Evolutionary conservation across 2,797 vertebrate genomes (phyloP), one percentile per base, ranked within the genome.

Genomic region (Phoeniculus purpureus): DNA sequence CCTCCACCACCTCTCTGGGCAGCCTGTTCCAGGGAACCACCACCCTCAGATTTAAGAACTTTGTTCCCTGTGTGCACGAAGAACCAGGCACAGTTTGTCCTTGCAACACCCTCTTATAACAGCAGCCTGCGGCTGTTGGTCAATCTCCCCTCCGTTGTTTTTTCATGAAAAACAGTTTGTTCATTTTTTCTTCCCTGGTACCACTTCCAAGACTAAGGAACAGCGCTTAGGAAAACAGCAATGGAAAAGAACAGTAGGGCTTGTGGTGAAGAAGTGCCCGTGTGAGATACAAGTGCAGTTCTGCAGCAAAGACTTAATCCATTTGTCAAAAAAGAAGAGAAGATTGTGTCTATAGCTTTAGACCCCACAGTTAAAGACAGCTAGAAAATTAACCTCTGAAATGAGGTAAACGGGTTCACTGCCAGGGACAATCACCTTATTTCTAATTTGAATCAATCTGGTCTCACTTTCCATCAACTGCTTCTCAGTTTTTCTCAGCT

Each of bases 31-130:
- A 43, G 43, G 43, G 43, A 43, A 15, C 43, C 43, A 37, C 43
- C 43, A 43, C 43, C 43, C 43, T 15, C 10, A 43, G 43, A 43
- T 43, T 43, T 15, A 43, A 43, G 43, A 43, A 43, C 43, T 43
- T 43, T 43, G 43, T 43, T 9, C 54, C 45, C 0, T 2, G 14
- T 0, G 6, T 64, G 31, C 18, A 32, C 2, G 15, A 62, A 47
- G 15, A 27, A n/a, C 0, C 0, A 55, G 52, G 12, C 16, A 25
- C 0, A 0, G 34, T 73, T 43, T 26, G 9, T 48, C 70, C 65
- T 59, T 47, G 13, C 31, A 60, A n/a, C 14, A 54, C 2, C 6
- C 45, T 7, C 29, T 47, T 29, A 12, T 21, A 51, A 40, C 6
- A 60, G 17, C 60, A 6, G 2, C 45, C 61, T 72, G 40, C 55